These are phyloP conservation scores for Drosophila prostipennis DNA, from an alignment of 2,888 invertebrate genomes.

Conservation along the genomic window DNA sequence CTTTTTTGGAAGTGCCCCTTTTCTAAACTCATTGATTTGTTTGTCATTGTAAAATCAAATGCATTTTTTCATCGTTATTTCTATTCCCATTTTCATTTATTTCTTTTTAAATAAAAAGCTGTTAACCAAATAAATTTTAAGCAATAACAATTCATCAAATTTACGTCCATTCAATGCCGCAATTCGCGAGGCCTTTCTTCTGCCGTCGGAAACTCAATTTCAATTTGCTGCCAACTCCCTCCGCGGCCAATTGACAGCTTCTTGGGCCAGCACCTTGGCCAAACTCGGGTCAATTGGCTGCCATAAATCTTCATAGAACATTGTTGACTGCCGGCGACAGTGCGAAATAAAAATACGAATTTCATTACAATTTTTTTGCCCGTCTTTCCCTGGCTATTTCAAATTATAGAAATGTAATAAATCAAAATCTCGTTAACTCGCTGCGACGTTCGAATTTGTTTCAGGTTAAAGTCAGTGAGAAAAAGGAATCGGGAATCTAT, in stretches of 20 bases:
- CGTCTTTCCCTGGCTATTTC: slow-evolving; percentile 27
- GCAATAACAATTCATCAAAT: slow-evolving; percentile 54
- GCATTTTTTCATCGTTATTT: no score
- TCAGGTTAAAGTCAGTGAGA: slow-evolving; percentile 43
- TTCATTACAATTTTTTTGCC: slow-evolving; percentile 61
- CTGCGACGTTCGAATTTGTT: slow-evolving; percentile 61
- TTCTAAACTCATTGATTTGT: no score
- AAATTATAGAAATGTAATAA: slow-evolving; percentile 71
- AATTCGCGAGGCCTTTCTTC: slow-evolving; percentile 13
- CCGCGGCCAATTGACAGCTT: slow-evolving; percentile 43
- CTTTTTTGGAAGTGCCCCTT: no score
- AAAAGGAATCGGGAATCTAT: slow-evolving; percentile 32
- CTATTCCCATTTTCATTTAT: no score
- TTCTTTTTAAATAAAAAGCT: neutral
- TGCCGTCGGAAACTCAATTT: slow-evolving; percentile 59
- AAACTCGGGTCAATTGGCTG: slow-evolving; percentile 70
- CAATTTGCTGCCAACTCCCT: slow-evolving; percentile 45
- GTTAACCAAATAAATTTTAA: slow-evolving; percentile 21
- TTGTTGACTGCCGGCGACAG: slow-evolving; percentile 72
- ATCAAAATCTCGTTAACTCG: slow-evolving; percentile 76
- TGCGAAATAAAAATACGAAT: slow-evolving; percentile 43
- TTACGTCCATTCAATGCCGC: slow-evolving; percentile 38
- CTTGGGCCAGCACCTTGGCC: slow-evolving; percentile 42
- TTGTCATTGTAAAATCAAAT: no score
- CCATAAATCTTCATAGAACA: slow-evolving; percentile 78